A percentile compares a stretch with the other conserved stretches of the same genome.
Conservation (phyloP, 2,888 invertebrate species). For the Lathronympha strigana region DNA sequence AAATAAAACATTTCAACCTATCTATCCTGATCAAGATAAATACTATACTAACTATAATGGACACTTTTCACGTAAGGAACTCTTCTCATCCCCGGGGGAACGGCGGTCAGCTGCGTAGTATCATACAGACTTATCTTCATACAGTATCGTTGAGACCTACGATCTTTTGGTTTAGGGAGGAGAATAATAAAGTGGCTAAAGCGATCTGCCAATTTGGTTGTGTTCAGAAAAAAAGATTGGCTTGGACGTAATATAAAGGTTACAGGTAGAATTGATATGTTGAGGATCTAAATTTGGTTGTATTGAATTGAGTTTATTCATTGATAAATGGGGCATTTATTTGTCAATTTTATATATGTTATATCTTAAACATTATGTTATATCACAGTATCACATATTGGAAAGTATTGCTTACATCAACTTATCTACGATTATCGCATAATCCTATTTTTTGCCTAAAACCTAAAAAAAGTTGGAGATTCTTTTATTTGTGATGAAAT, state of each 20-base stretch:
- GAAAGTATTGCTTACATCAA: too few species aligned
- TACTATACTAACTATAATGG: slow-evolving; percentile 23
- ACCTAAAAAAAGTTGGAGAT: too few species aligned
- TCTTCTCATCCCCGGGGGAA: slow-evolving; percentile 18
- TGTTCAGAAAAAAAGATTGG: slow-evolving; percentile 19
- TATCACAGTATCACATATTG: too few species aligned
- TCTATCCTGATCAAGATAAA: slow-evolving; percentile 17
- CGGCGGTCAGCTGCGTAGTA: neutral
- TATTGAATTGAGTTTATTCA: neutral
- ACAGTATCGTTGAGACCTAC: neutral
- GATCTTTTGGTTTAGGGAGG: neutral
- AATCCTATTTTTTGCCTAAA: too few species aligned
- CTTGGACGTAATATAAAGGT: slow-evolving; percentile 6
- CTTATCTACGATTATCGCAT: too few species aligned
- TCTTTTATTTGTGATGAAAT: too few species aligned
- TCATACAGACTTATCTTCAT: neutral
- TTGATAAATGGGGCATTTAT: too few species aligned
- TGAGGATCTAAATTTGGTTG: too few species aligned
- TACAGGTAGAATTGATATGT: slow-evolving; percentile 6
- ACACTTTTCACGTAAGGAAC: slow-evolving; percentile 28
- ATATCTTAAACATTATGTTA: too few species aligned
- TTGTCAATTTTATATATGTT: too few species aligned
- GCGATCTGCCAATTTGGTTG: slow-evolving; percentile 28
- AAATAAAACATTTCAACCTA: neutral
- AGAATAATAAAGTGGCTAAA: slow-evolving; percentile 26